Evolutionary conservation across 2,888 invertebrate species (phyloP), one percentile per base, ranked within the genome.

Genomic region (Cheiracanthium punctorium): DNA sequence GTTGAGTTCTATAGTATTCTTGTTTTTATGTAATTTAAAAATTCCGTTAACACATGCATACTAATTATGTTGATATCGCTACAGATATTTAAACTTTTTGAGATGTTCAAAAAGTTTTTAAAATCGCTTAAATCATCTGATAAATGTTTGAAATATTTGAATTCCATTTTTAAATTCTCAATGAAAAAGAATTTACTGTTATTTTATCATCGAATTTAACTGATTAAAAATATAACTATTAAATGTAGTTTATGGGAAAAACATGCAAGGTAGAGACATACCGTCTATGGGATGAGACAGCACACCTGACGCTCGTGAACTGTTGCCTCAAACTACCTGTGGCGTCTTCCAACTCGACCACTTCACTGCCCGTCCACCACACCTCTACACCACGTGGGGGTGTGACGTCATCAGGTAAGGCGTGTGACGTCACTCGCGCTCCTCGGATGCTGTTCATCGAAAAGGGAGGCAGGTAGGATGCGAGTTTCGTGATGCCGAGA

Each of bases 321-420:
- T 84, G 84, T 84, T 84, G 84, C 77, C 65, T 41, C 30, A 73
- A 84, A 84, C 84, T 84, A 84, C 84, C 84, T 84, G 84, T 84
- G 73, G 84, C 84, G 79, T 67, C 84, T 84, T 52, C 30, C 73
- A 79, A 84, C 84, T 84, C 84, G 52, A 77, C 84, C 77, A 84
- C 84, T 84, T 84, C 71, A 84, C 77, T 84, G 84, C 77, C 70
- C 70, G 69, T 48, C 69, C 58, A 75, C 82, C 75, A 82, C 82
- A 82, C 75, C 84, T 77, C 84, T 77, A 77, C 77, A 67, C 84
- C 84, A 82, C 82, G 82, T 82, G 82, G 28, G 58, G 41, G 69
- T 73, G 79, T 84, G 84, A 84, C 84, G 84, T 84, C 84, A 84
- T 72, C 84, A 84, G 84, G 84, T 84, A 84, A 84, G 77, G 72